Evolutionary conservation across 2,797 vertebrate species (phyloP), one percentile per base, ranked within the genome.

Genomic region (Coreius guichenoti): DNA sequence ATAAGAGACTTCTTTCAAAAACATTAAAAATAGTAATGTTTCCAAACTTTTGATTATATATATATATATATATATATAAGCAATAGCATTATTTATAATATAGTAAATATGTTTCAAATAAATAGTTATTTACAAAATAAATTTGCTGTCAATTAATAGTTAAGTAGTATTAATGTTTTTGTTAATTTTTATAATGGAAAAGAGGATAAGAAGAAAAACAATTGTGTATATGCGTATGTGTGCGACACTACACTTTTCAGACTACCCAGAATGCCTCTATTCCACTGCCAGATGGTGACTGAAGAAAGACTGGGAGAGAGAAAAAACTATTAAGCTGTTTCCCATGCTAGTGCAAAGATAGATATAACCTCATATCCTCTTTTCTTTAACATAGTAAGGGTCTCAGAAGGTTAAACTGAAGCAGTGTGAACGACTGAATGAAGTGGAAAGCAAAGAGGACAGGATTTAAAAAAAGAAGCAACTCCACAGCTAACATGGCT

Each of bases 381-480:
- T 67, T 83, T 67, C 33, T 83, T 83, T 77, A 47, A 75, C 45
- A 47, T 65, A 49, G 72, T 39, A 68, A 77, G 3, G 58, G 39
- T 80, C 76, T 80, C 39, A 49, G 36, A n/a, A 61, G 67, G 49
- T 77, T 54, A 84, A 84, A 77, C 63, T 8, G 17, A 83, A 31
- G 36, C 8, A 72, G 67, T 8, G 23, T 63, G 29, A 80, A 70
- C 26, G 39, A 73, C 68, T 63, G 49, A 51, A 76, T 69, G 36
- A 84, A 79, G 75, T 84, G 67, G 49, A 79, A 79, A 85, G 76
- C 39, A 70, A 78, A 79, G 67, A 39, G 9, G 56, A 72, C 51
- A 79, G 36, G 43, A 36, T 65, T 9, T 6, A 31, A 31, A 45
- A 78, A 74, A 81, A 56, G 77, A 70, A 77, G 17, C 19, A 43